phyloP scores from a whole-genome alignment of 2,113 vertebrate genomes.

The Danionella cerebrum region DNA sequence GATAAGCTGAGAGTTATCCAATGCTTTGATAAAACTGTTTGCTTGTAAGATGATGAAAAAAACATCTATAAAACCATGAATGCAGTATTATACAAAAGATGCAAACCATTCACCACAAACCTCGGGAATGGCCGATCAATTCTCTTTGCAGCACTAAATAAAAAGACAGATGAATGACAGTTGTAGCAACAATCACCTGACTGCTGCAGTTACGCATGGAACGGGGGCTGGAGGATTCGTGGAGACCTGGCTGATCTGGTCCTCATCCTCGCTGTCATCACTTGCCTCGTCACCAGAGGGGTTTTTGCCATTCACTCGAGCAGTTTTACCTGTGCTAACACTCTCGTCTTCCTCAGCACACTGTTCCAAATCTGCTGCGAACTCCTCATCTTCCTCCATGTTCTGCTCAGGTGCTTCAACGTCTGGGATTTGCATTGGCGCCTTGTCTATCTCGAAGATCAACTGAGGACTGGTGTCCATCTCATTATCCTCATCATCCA shows the following conservation, averaged over 20 bases:
- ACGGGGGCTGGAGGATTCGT: not conserved
- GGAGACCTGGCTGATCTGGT: constrained; percentile 6
- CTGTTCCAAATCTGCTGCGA: constrained; percentile 7
- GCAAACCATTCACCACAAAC: no score
- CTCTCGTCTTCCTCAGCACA: constrained; percentile 29
- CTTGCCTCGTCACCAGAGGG: not conserved
- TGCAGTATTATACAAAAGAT: no score
- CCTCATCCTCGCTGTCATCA: constrained; percentile 39
- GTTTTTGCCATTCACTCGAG: not conserved
- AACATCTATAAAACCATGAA: no score
- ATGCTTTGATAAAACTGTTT: no score
- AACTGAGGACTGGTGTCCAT: constrained; percentile 56
- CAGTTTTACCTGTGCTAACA: constrained; percentile 47
- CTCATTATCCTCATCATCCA: constrained; percentile 53
- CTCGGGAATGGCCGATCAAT: not conserved
- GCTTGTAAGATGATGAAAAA: no score
- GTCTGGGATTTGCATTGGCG: not conserved
- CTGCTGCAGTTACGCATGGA: not conserved
- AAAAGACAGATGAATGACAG: not conserved
- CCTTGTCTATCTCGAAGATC: constrained; percentile 46
- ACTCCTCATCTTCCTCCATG: constrained; percentile 28
- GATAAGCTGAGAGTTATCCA: no score
- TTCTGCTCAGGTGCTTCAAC: not conserved
- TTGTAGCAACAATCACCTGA: constrained; percentile 11
- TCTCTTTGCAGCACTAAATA: not conserved